Percentiles rank a stretch among this genome's conserved stretches.
Evolutionary conservation across 2,113 vertebrate genomes (phyloP).

Genomic region (Etheostoma spectabile): DNA sequence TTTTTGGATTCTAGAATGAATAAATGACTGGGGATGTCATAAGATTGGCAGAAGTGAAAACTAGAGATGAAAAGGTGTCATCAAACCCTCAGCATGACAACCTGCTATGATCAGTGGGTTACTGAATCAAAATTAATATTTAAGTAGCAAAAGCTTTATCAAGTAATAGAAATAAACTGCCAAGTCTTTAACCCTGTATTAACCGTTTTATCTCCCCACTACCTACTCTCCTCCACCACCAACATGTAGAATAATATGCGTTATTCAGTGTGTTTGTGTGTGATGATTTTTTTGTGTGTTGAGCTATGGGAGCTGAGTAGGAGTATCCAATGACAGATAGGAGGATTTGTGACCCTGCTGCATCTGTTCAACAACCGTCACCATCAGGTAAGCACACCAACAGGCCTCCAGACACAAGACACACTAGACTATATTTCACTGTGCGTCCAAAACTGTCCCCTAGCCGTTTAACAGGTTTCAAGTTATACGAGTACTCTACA

Average conservation of each 20-base stretch:
- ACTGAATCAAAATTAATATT: conserved; percentile 48
- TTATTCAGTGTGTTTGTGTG: conserved; percentile 3
- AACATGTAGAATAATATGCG: neutral
- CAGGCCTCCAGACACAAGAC: conserved; percentile 9
- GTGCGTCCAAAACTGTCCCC: neutral
- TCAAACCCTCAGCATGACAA: conserved; percentile 36
- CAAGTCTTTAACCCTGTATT: conserved; percentile 1
- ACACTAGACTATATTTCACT: neutral
- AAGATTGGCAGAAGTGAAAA: conserved; percentile 39
- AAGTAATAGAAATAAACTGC: conserved; percentile 25
- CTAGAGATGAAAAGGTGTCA: conserved; percentile 27
- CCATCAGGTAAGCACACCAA: conserved; percentile 50
- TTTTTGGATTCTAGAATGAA: conserved; percentile 9
- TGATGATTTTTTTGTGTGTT: neutral
- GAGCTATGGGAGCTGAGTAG: conserved; percentile 27
- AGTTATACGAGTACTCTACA: neutral
- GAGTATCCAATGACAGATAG: conserved; percentile 49
- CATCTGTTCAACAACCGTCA: conserved; percentile 58
- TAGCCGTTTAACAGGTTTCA: neutral
- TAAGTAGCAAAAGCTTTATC: conserved; percentile 16
- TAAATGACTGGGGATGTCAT: conserved; percentile 2
- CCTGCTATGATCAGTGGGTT: conserved; percentile 35
- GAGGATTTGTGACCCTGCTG: conserved; percentile 35
- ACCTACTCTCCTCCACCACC: neutral
- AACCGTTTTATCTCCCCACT: conserved; percentile 25